Evolutionary conservation across 2,888 invertebrate species (phyloP), one percentile per base, ranked within the genome.

Genomic region (Cephonodes hylas): DNA sequence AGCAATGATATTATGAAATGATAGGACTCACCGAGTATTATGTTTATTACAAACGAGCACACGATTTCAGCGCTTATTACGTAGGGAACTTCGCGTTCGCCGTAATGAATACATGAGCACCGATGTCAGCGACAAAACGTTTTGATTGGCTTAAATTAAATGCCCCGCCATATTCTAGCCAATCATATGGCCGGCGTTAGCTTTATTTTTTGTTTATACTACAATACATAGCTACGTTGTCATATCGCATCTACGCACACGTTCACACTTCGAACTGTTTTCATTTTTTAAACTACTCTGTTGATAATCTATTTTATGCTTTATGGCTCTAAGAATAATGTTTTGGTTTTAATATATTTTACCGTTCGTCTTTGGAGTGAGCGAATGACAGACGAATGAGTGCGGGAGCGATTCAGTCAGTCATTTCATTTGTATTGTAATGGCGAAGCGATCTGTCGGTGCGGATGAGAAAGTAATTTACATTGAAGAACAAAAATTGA

Each of bases 31-130:
- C 92, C 89, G 70, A 85, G 80, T 81, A 76, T 78, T 66, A 72
- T 86, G 83, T 85, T 86, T 87, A 88, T 85, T 79, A 79, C 73
- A 81, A 84, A 85, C 81, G 86, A 85, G 83, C 89, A 91, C 90
- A 92, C 92, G 90, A 92, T 91, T 92, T 91, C 91, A 90, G 91
- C 83, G 89, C 92, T 90, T 92, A 92, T 91, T 91, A 91, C 90
- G 91, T 90, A 88, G 88, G 84, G 76, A 87, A 90, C 89, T 88
- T 91, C 85, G 85, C 82, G 83, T 81, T 86, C 79, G 76, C 80
- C 83, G 80, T 79, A 86, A 84, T 84, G 85, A 87, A 86, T 85
- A 84, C 82, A 82, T 74, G 83, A 84, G 78, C 76, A 79, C 73
- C 82, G 79, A 85, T 85, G 84, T 85, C 84, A 84, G 72, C 75